Conservation (phyloP, 2,113 vertebrate genomes). For the Polyodon spathula region DNA sequence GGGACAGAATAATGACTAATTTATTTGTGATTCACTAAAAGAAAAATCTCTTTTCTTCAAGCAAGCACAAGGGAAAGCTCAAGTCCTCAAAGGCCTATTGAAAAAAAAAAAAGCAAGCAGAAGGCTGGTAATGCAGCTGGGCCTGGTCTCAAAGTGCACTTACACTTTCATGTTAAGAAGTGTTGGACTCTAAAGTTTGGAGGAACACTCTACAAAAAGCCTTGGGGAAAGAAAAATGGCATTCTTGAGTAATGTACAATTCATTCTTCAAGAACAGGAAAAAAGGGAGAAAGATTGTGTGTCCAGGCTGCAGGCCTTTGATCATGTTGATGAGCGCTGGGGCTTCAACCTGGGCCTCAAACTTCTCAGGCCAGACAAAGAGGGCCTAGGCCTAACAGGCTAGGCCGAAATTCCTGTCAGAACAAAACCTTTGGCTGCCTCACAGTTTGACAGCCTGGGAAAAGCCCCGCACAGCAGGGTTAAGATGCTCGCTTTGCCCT, state of each 20-base stretch:
- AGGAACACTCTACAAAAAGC: conserved; percentile 49
- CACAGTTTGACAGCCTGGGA: conserved; percentile 68
- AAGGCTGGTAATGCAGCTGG: conserved; percentile 61
- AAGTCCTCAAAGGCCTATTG: conserved; percentile 52
- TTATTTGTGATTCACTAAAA: conserved; percentile 42
- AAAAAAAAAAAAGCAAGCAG: conserved; percentile 40
- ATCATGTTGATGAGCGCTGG: conserved; percentile 58
- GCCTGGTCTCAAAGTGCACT: conserved; percentile 70
- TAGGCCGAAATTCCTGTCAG: conserved; percentile 42
- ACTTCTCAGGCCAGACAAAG: conserved; percentile 72
- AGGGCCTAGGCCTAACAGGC: conserved; percentile 43
- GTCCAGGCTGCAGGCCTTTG: conserved; percentile 64
- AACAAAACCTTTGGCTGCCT: conserved; percentile 55
- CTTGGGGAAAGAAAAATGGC: conserved; percentile 57
- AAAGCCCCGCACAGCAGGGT: conserved; percentile 57
- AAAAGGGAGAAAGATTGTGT: conserved; percentile 57
- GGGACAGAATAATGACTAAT: conserved; percentile 37
- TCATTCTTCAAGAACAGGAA: conserved; percentile 61
- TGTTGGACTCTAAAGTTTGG: conserved; percentile 69
- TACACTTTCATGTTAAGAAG: conserved; percentile 72
- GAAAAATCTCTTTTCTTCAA: conserved; percentile 27
- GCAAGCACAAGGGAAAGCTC: conserved; percentile 43
- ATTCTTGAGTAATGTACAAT: conserved; percentile 65
- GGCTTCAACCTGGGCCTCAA: conserved; percentile 53
- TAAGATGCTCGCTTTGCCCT: conserved; percentile 59